A percentile compares a stretch with the other conserved stretches of the same genome.
These are phyloP conservation scores for Dasyurus viverrinus DNA, from an alignment of 2,113 vertebrate species.

Conservation along the genomic window DNA sequence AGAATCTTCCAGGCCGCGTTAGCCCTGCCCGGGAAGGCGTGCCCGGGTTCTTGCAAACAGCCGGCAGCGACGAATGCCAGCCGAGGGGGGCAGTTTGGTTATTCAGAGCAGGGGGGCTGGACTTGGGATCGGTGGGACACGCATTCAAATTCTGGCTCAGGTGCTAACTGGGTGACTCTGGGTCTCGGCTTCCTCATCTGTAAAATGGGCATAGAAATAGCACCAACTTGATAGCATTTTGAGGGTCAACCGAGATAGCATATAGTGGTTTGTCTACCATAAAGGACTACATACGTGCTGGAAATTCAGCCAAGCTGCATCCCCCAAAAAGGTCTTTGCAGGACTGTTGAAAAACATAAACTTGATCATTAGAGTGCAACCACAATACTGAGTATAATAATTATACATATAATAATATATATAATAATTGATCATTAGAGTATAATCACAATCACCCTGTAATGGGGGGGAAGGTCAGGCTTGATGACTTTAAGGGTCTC, in stretches of 20 bases:
- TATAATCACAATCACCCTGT: no score
- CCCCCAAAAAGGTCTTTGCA: not conserved
- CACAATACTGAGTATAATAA: no score
- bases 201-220: not conserved
- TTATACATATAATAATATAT: no score
- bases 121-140: not conserved
- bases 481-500: not conserved
- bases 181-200: not conserved
- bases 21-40: not conserved
- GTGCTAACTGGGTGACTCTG: not conserved
- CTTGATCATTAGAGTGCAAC: not conserved
- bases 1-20: slow-evolving; percentile 5
- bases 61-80: not conserved
- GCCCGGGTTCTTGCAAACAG: no score
- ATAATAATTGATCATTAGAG: not conserved
- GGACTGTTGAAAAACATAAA: not conserved
- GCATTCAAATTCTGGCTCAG: not conserved
- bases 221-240: not conserved
- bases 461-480: not conserved
- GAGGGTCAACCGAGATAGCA: not conserved
- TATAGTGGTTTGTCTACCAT: no score
- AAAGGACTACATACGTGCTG: no score
- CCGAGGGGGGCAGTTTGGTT: not conserved
- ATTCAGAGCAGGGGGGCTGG: no score
- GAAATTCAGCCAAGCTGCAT: not conserved